Percentiles rank a stretch among this genome's conserved stretches.
Evolutionary conservation across 2,797 vertebrate species (phyloP).

Genomic region (Pelodytes ibericus): DNA sequence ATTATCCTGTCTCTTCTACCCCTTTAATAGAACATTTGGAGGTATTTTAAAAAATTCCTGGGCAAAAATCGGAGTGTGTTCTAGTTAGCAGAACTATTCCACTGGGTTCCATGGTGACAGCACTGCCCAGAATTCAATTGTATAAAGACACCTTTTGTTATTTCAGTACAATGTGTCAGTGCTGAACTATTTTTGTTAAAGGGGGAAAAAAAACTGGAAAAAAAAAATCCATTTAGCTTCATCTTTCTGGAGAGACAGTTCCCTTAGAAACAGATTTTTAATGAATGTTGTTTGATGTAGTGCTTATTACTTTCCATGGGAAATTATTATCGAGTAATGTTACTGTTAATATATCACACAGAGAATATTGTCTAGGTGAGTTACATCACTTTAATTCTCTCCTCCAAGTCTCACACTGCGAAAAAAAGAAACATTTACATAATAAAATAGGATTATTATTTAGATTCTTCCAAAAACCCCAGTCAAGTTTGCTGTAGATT

Average conservation of each 20-base stretch:
- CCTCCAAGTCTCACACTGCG: constrained; percentile 24
- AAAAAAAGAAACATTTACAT: constrained; percentile 36
- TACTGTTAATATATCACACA: constrained; percentile 49
- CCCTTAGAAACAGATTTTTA: constrained; percentile 54
- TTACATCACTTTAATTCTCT: constrained; percentile 35
- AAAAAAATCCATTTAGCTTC: constrained; percentile 3
- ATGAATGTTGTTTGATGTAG: constrained; percentile 53
- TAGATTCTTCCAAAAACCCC: background rate
- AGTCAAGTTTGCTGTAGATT: too few species aligned
- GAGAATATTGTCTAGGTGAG: constrained; percentile 47
- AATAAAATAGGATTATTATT: constrained; percentile 48
- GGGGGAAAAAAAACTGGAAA: background rate
- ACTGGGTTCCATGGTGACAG: too few species aligned
- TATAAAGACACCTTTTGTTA: too few species aligned
- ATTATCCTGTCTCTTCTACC: too few species aligned
- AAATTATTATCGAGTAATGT: constrained; percentile 27
- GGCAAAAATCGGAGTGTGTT: too few species aligned
- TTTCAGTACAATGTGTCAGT: background rate
- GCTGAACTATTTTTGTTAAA: background rate
- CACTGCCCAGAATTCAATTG: too few species aligned
- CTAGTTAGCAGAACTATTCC: too few species aligned
- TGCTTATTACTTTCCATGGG: constrained; percentile 40
- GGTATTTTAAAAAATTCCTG: too few species aligned
- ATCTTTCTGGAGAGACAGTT: constrained; percentile 37
- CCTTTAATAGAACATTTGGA: too few species aligned